These are phyloP conservation scores for Leptinotarsa texana DNA, from an alignment of 1,140 invertebrate genomes.

Conservation along the genomic window DNA sequence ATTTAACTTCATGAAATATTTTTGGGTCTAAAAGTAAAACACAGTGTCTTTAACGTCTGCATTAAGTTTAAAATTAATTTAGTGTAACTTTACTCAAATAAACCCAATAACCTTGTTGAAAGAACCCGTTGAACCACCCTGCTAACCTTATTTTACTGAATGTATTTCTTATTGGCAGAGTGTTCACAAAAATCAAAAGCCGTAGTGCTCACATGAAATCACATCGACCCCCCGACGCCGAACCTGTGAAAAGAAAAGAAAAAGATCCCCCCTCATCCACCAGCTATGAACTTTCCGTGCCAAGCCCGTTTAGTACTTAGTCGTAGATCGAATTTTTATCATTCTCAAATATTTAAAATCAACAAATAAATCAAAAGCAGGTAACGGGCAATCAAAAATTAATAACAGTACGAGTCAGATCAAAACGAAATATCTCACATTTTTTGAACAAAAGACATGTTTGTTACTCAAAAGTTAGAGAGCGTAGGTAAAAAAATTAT, in stretches of 20 bases:
- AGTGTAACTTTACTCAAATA: too few relatives aligned
- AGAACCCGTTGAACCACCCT: not conserved
- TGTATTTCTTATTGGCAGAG: conserved; percentile 64
- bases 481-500: conserved; percentile 45
- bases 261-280: conserved; percentile 35
- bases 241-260: conserved; percentile 57
- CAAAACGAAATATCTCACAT: conserved; percentile 33
- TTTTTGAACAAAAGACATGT: conserved; percentile 31
- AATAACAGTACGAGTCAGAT: conserved; percentile 43
- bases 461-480: conserved; percentile 38
- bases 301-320: conserved; percentile 54
- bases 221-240: conserved; percentile 79
- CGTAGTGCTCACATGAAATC: conserved; percentile 98
- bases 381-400: conserved; percentile 50
- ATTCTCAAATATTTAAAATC: conserved; percentile 23
- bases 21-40: too few relatives aligned
- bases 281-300: conserved; percentile 52
- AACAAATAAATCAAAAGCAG: conserved; percentile 41
- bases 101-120: too few relatives aligned
- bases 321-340: conserved; percentile 30
- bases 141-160: conserved; percentile 5
- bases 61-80: too few relatives aligned
- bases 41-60: too few relatives aligned
- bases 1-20: too few relatives aligned
- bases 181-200: conserved; percentile 97